These are phyloP conservation scores for Piscicola geometra DNA, from an alignment of 2,888 invertebrate genomes.

Conservation along the genomic window DNA sequence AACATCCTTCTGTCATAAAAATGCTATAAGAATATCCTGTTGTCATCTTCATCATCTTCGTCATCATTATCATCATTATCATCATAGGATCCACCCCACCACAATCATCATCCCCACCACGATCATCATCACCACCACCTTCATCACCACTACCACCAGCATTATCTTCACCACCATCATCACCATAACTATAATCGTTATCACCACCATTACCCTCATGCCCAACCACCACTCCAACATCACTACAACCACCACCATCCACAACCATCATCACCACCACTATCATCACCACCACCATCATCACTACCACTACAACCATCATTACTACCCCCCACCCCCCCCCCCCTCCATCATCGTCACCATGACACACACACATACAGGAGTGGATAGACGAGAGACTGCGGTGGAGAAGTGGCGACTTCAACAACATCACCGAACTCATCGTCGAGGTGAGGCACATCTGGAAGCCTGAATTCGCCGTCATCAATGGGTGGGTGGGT, in stretches of 20 bases:
- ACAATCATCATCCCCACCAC: background rate
- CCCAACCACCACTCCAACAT: background rate
- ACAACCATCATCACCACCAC: background rate
- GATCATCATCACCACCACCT: background rate
- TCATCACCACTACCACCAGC: background rate
- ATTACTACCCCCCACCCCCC: too few relatives aligned
- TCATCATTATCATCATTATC: conserved; percentile 2
- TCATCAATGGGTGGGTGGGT: conserved; percentile 43
- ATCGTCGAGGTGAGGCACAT: conserved; percentile 43
- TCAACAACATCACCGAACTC: conserved; percentile 43
- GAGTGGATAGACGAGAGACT: conserved; percentile 44
- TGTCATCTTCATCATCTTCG: background rate
- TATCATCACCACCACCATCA: background rate
- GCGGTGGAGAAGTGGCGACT: conserved; percentile 39
- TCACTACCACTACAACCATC: too few relatives aligned
- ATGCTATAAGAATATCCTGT: too few relatives aligned
- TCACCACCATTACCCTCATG: background rate
- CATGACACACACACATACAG: too few relatives aligned
- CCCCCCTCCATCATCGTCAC: background rate
- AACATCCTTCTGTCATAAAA: too few relatives aligned
- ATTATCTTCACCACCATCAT: background rate
- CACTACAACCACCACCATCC: background rate
- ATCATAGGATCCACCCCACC: background rate
- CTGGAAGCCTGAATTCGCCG: conserved; percentile 45
- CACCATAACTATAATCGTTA: background rate